A percentile compares a stretch with the other conserved stretches of the same genome.
Evolutionary conservation across 2,113 vertebrate genomes (phyloP).

Genomic region (Agapornis roseicollis): DNA sequence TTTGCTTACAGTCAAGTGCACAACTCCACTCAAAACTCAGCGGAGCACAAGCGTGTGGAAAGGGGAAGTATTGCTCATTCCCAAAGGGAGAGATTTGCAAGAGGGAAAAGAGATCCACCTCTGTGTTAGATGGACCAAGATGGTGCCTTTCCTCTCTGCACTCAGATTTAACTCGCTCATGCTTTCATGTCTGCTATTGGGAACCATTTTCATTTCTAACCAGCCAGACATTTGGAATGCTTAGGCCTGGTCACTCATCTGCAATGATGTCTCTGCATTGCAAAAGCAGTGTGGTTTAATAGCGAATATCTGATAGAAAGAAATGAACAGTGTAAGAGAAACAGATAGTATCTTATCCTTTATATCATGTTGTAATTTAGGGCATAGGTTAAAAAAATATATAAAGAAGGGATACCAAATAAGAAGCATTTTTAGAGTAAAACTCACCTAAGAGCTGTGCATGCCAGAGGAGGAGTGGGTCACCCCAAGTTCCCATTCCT

Average conservation of each 20-base stretch:
- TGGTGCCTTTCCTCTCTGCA: background rate
- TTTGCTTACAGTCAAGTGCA: background rate
- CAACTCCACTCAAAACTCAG: background rate
- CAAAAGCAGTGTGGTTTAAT: slow-evolving; percentile 5
- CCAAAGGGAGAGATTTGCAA: background rate
- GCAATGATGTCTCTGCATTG: background rate
- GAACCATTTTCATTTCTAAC: background rate
- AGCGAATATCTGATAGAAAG: background rate
- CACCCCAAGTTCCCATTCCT: background rate
- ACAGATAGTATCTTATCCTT: background rate
- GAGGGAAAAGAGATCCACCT: background rate
- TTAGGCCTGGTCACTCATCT: background rate
- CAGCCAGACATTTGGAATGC: background rate
- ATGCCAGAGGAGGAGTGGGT: background rate
- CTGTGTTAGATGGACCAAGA: background rate
- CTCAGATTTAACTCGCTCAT: background rate
- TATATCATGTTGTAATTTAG: background rate
- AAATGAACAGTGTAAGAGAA: background rate
- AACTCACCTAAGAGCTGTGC: background rate
- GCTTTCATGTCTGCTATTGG: background rate
- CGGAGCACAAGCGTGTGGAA: background rate
- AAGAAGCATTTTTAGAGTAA: background rate
- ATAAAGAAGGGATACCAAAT: background rate
- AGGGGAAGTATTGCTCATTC: background rate
- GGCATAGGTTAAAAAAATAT: background rate